Evolutionary conservation across 2,113 vertebrate genomes (phyloP).

Genomic region (Callochromis pleurospilus): DNA sequence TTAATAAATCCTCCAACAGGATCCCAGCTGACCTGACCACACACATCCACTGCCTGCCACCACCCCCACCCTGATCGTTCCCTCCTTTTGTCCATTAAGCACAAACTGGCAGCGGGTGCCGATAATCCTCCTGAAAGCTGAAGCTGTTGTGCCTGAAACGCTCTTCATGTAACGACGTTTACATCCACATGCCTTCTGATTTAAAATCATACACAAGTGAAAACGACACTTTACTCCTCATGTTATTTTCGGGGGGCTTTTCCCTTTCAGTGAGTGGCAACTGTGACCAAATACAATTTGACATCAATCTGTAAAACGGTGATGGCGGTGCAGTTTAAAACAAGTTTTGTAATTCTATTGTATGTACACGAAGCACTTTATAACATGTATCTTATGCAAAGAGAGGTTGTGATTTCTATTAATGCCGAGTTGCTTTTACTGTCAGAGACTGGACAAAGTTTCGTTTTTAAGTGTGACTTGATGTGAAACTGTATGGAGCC

Average conservation of each 20-base stretch:
- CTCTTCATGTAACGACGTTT: background rate
- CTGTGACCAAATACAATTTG: slow-evolving; percentile 11
- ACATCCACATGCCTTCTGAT: background rate
- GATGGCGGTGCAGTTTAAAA: background rate
- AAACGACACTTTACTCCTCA: background rate
- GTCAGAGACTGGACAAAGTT: background rate
- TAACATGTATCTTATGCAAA: slow-evolving; percentile 30
- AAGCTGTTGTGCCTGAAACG: background rate
- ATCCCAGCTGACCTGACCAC: background rate
- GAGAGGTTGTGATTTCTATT: background rate
- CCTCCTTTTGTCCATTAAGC: background rate
- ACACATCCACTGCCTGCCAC: background rate
- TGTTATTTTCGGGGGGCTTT: background rate
- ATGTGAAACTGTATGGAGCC: background rate
- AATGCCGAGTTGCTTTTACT: background rate
- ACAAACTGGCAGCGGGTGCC: background rate
- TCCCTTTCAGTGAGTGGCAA: background rate
- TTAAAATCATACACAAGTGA: background rate
- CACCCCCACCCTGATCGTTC: background rate
- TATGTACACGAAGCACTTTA: slow-evolving; percentile 68
- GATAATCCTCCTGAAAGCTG: background rate
- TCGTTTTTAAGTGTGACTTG: background rate
- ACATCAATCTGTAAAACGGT: background rate
- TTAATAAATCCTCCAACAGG: background rate
- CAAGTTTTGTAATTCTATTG: slow-evolving; percentile 24